These are phyloP conservation scores for Spizaetus ornatus DNA, from an alignment of 2,113 vertebrate species.

Conservation along the genomic window DNA sequence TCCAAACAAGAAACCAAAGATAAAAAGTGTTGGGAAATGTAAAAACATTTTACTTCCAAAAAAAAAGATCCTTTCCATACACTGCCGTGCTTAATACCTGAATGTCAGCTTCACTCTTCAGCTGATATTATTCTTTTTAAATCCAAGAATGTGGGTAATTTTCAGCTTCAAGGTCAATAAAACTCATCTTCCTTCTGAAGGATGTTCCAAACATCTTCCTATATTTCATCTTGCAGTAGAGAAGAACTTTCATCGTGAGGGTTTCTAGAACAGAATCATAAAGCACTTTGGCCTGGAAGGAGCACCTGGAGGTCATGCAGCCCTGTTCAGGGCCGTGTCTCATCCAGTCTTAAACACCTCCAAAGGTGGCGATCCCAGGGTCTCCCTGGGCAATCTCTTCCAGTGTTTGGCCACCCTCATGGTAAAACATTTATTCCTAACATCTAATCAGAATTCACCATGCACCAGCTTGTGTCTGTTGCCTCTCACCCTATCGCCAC, in stretches of 20 bases:
- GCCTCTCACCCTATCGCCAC: neutral
- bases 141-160: neutral
- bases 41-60: neutral
- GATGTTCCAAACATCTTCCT: neutral
- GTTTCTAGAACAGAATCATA: neutral
- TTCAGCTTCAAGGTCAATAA: neutral
- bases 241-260: neutral
- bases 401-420: neutral
- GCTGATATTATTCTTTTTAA: neutral
- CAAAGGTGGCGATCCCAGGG: neutral
- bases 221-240: neutral
- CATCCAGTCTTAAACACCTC: neutral
- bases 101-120: neutral
- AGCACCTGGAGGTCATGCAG: too few relatives aligned
- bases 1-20: neutral
- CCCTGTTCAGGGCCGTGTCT: too few relatives aligned
- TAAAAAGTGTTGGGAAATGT: neutral
- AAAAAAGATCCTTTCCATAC: neutral
- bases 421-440: neutral
- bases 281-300: neutral
- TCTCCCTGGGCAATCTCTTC: neutral
- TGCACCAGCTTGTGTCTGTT: neutral
- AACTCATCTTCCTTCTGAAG: neutral
- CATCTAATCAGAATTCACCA: neutral
- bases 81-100: neutral